Base-by-base conservation (phyloP, 2,888 invertebrate genomes). In the Malthinus seriepunctatus region DNA sequence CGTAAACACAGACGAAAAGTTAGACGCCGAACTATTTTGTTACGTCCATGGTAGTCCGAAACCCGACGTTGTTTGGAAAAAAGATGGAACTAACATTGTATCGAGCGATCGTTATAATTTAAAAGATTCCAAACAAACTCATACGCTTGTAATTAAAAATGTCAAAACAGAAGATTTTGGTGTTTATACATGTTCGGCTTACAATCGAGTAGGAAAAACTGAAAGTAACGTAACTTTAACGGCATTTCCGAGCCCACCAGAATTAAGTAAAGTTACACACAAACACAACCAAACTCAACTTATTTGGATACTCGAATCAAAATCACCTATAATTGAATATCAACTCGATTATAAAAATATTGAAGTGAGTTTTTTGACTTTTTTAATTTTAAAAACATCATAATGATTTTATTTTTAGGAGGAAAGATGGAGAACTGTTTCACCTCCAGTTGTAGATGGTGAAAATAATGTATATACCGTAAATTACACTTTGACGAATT, bases 221-320 rank as follows among this genome's bases (percentile, higher is more conserved):
- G 71, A 70, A 37, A 72, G 76, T 51, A 71, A 72, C 46, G 68
- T 76, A 9, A 69, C 59, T 32, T 67, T 81, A 33, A 77, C 73
- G 14, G 74, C 71, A 67, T 65, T 51, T 34, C 69, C 69, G 8
- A 62, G 57, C 6, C 54, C 57, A 1, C 66, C 71, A 3, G 37
- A 60, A 42, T 65, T 62, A 56, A 35, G 66, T 32, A 39, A 62
- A 32, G 61, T 63, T 46, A 34, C 44, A 12, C 54, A 62, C 44
- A 52, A 59, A 38, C 15, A 55, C 12, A 51, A 66, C 23, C 68
- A 63, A 44, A 73, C 70, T 42, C 73, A 78, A 7, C 65, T 83
- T 53, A 73, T 74, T 50, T 83, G 81, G 81, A 76, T 71, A 37
- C 76, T 82, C 6, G 81, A 82, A 60, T 82, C 82, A 11, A 76